Evolutionary conservation across 2,888 invertebrate genomes (phyloP).

Genomic region (Anoplius nigerrimus): DNA sequence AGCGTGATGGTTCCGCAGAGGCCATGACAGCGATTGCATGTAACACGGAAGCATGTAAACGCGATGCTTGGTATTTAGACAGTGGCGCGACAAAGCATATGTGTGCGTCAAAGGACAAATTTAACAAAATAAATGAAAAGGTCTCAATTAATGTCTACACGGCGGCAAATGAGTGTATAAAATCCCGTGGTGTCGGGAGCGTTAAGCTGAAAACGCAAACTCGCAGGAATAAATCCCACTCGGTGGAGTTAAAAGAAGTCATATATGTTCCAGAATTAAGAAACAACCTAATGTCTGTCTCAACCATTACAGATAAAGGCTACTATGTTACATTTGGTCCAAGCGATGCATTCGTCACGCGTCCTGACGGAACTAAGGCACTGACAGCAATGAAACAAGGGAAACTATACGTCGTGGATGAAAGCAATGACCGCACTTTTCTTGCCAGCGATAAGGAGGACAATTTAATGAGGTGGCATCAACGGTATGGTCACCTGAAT

Average conservation of each 20-base stretch:
- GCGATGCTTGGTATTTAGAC: not conserved
- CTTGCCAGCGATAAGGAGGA: too few species aligned
- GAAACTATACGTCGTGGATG: constrained; percentile 11
- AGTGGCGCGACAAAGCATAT: constrained; percentile 2
- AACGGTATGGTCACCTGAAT: constrained; percentile 41
- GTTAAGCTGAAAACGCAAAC: too few species aligned
- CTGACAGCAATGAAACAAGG: too few species aligned
- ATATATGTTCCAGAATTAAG: constrained; percentile 54
- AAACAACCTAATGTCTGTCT: constrained; percentile 60
- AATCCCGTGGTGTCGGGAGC: not conserved
- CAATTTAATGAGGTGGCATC: constrained; percentile 25
- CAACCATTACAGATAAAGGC: constrained; percentile 52
- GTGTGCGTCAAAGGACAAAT: not conserved
- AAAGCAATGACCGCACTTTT: not conserved
- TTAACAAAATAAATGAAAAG: not conserved
- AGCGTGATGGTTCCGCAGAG: not conserved
- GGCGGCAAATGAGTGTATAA: not conserved
- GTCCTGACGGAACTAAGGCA: too few species aligned
- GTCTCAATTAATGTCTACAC: not conserved
- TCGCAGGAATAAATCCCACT: not conserved
- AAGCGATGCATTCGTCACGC: too few species aligned
- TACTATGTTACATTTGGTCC: constrained; percentile 40
- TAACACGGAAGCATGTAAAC: not conserved
- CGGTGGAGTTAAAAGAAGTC: constrained; percentile 44
- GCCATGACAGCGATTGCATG: not conserved